Evolutionary conservation across 2,113 vertebrate species (phyloP).

Genomic region (Chaenogobius annularis): DNA sequence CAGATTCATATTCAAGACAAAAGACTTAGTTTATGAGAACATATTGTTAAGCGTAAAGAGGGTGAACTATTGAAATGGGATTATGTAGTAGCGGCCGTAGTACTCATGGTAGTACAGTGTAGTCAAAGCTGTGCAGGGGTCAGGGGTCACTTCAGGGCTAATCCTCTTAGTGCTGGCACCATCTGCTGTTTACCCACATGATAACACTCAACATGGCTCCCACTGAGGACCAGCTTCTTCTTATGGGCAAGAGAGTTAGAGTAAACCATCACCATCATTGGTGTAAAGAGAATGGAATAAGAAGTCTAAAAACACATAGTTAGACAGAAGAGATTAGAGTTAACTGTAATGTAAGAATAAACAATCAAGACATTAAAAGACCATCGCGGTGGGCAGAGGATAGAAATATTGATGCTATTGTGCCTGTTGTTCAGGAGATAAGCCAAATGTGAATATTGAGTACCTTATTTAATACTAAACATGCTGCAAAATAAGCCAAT

Average conservation of each 20-base stretch:
- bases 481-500: too few relatives aligned
- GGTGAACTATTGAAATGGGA: not conserved
- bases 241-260: not conserved
- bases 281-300: too few relatives aligned
- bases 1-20: too few relatives aligned
- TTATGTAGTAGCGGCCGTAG: not conserved
- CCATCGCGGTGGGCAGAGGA: too few relatives aligned
- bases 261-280: not conserved
- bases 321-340: not conserved
- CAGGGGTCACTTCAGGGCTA: slow-evolving; percentile 14
- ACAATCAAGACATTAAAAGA: too few relatives aligned
- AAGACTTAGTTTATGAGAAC: not conserved
- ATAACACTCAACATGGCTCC: slow-evolving; percentile 6
- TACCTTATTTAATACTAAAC: too few relatives aligned
- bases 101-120: not conserved
- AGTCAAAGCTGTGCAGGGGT: not conserved
- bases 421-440: too few relatives aligned
- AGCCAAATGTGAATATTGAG: too few relatives aligned
- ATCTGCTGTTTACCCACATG: slow-evolving; percentile 35
- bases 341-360: too few relatives aligned
- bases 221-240: not conserved
- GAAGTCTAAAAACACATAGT: not conserved
- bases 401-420: too few relatives aligned
- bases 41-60: not conserved
- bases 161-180: slow-evolving; percentile 52